Base-by-base conservation (phyloP, 2,888 invertebrate species). In the Rotaria sp. region DNA sequence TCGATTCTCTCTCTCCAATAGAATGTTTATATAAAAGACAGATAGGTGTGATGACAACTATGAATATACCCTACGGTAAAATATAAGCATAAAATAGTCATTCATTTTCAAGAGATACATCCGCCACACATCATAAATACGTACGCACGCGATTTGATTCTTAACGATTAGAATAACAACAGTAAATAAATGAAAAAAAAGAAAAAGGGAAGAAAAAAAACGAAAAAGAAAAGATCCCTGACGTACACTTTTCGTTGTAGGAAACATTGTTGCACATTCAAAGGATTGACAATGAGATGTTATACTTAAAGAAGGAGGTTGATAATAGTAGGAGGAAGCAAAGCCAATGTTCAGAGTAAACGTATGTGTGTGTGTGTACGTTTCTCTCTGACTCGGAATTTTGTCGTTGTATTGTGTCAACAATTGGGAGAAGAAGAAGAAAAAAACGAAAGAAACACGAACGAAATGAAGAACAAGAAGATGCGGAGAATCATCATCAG, bases 281-380 rank as follows among this genome's bases (percentile, higher is more conserved):
- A 38, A 30, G 67, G 67, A 67, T 67, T 67, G 67, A 67, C 67
- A 67, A 67, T 67, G 67, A 67, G 67, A 67, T 67, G 67, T 67
- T 67, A 35, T 18, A 67, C 35, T 21, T 30, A 67, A 67, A 67
- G 67, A 67, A 52, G 30, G 67, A 67, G 67, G 67, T 67, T 67
- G 67, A 35, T 67, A 2, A 67, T 67, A 21, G 67, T 67, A 30
- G 67, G 67, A 67, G 67, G 67, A 67, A 67, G 67, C 67, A 67
- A 67, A 67, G 67, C 35, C 67, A 67, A 67, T 67, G 67, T 67
- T 67, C 67, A 67, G 67, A 67, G 35, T 67, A 35, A 67, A 67
- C 38, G 67, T 67, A 67, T 67, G 52, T 24, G 52, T 52, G 52
- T 50, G 50, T 52, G 48, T 15, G 52, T 52, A 52, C 24, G 67